phyloP scores from a whole-genome alignment of 2,888 invertebrate species.

The Acrobasis suavella region DNA sequence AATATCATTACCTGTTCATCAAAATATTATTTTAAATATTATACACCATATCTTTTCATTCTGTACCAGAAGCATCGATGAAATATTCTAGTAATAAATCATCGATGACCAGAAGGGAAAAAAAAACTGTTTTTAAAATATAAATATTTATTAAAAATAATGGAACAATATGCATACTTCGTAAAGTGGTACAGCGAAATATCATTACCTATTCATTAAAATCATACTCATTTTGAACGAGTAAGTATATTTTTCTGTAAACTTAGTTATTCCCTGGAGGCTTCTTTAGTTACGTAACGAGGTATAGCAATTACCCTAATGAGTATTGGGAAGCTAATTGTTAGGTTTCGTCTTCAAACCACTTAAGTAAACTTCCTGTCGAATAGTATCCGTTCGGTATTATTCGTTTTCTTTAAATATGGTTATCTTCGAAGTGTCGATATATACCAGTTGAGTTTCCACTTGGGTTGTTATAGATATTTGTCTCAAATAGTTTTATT shows the following conservation, averaged over 20 bases:
- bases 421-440: not conserved
- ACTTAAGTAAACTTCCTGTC: conserved; percentile 17
- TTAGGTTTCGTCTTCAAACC: conserved; percentile 17
- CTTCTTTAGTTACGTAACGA: not conserved
- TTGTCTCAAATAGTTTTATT: not conserved
- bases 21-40: too few species aligned
- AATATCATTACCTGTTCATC: too few species aligned
- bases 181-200: too few species aligned
- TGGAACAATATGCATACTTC: too few species aligned
- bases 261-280: not conserved
- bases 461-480: not conserved
- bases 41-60: too few species aligned
- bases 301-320: conserved; percentile 13
- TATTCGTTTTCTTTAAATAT: conserved; percentile 11
- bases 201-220: too few species aligned
- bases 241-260: not conserved
- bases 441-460: not conserved
- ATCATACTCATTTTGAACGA: too few species aligned
- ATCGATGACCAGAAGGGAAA: too few species aligned
- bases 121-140: too few species aligned
- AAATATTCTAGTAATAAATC: too few species aligned
- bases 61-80: too few species aligned
- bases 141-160: too few species aligned
- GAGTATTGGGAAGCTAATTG: conserved; percentile 12
- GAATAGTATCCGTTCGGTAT: conserved; percentile 14